These are phyloP conservation scores for Dendroctonus valens DNA, from an alignment of 1,140 invertebrate genomes.

Conservation along the genomic window DNA sequence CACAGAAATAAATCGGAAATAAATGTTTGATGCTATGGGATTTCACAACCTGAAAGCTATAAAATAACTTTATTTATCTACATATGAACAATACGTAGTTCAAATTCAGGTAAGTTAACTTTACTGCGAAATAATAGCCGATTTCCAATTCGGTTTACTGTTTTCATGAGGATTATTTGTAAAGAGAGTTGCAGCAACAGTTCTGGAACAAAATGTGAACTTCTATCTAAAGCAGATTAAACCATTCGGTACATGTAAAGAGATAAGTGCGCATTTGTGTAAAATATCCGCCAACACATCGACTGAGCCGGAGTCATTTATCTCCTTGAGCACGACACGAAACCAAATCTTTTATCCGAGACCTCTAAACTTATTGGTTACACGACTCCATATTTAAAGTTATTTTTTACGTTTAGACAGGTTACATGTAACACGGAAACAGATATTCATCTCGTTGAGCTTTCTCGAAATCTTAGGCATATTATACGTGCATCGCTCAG, in stretches of 20 bases:
- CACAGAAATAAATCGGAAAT: too few relatives aligned
- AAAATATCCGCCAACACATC: constrained; percentile 39
- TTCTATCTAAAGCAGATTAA: constrained; percentile 27
- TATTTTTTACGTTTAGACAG: constrained; percentile 30
- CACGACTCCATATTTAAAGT: constrained; percentile 30
- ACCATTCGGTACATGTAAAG: constrained; percentile 29
- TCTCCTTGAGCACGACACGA: constrained; percentile 36
- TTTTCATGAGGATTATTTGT: too few relatives aligned
- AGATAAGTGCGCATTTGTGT: constrained; percentile 36
- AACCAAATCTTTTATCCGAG: constrained; percentile 37
- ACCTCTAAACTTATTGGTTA: constrained; percentile 33
- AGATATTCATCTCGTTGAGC: constrained; percentile 11
- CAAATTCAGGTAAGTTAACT: too few relatives aligned
- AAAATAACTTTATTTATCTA: too few relatives aligned
- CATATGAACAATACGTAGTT: too few relatives aligned
- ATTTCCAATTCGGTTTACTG: too few relatives aligned
- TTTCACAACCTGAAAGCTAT: too few relatives aligned
- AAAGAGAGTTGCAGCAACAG: too few relatives aligned
- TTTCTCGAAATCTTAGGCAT: constrained; percentile 7
- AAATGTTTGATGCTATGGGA: too few relatives aligned
- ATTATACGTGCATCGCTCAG: not conserved
- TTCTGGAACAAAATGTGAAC: not conserved
- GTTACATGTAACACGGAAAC: constrained; percentile 30
- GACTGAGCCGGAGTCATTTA: constrained; percentile 33
- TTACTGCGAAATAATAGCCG: too few relatives aligned